phyloP scores from a whole-genome alignment of 2,113 vertebrate species.

The Uria lomvia region DNA sequence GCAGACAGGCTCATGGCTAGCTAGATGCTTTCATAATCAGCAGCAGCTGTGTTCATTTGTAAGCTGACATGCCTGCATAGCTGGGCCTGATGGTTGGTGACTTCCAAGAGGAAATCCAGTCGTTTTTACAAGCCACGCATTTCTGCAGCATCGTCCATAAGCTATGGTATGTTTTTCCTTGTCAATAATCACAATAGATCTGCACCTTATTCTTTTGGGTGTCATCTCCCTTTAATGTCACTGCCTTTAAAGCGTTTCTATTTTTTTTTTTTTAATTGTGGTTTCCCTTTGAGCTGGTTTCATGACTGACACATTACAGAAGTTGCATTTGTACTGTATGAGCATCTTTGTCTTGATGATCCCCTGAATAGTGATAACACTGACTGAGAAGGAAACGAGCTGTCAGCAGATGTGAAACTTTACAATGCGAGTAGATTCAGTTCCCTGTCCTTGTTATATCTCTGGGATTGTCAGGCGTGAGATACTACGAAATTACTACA shows the following conservation, averaged over 20 bases:
- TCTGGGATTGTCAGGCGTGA: neutral
- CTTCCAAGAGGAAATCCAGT: neutral
- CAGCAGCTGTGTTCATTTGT: neutral
- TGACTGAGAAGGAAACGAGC: neutral
- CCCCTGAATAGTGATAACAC: neutral
- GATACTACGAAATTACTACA: neutral
- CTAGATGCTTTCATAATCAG: neutral
- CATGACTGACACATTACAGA: neutral
- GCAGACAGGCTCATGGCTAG: neutral
- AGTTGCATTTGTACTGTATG: neutral
- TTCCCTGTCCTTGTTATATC: neutral
- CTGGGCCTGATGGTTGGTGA: neutral
- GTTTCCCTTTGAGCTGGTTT: neutral
- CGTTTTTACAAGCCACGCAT: neutral
- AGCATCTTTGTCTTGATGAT: neutral
- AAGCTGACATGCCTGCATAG: neutral
- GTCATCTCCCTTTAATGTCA: neutral
- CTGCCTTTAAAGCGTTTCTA: neutral
- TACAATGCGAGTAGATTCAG: neutral
- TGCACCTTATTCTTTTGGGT: neutral
- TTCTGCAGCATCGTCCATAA: neutral
- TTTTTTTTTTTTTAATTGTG: neutral
- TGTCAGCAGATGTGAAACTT: constrained; percentile 25
- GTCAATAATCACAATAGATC: neutral
- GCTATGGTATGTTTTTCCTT: neutral